Percentiles rank a stretch among this genome's conserved stretches.
Conservation (phyloP, 2,888 invertebrate species). For the Macropis europaea region DNA sequence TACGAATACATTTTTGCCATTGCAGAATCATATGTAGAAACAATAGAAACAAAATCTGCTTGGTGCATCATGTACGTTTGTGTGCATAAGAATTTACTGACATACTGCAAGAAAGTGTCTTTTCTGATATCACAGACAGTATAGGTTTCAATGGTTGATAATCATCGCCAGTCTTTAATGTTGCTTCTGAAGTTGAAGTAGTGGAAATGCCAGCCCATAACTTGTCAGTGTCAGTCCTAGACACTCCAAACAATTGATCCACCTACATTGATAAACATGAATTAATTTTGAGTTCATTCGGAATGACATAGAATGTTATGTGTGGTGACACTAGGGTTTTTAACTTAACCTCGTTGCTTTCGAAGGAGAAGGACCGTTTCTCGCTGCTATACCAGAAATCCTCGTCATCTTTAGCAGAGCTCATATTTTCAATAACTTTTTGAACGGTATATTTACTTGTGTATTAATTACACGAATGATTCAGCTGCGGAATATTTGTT, state of each 20-base stretch:
- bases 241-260: slow-evolving; percentile 82
- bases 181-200: slow-evolving; percentile 67
- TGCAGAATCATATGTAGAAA: background rate
- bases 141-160: slow-evolving; percentile 73
- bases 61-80: background rate
- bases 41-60: background rate
- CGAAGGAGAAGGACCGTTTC: slow-evolving; percentile 88
- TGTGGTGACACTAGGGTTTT: background rate
- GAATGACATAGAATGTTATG: slow-evolving; percentile 35
- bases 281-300: slow-evolving; percentile 71
- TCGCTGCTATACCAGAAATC: slow-evolving; percentile 90
- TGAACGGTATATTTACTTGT: background rate
- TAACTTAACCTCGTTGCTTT: slow-evolving; percentile 86
- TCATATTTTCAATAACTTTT: slow-evolving; percentile 55
- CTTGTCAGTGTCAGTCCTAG: slow-evolving; percentile 77
- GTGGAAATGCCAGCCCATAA: slow-evolving; percentile 77
- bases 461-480: background rate
- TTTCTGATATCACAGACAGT: slow-evolving; percentile 79
- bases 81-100: slow-evolving; percentile 28
- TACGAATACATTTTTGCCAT: background rate
- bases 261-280: slow-evolving; percentile 69
- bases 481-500: too few species aligned
- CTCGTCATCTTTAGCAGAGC: slow-evolving; percentile 82
- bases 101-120: slow-evolving; percentile 77
- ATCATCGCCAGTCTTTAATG: slow-evolving; percentile 65